These are phyloP conservation scores for Maniola hyperantus DNA, from an alignment of 2,888 invertebrate genomes.

Conservation along the genomic window DNA sequence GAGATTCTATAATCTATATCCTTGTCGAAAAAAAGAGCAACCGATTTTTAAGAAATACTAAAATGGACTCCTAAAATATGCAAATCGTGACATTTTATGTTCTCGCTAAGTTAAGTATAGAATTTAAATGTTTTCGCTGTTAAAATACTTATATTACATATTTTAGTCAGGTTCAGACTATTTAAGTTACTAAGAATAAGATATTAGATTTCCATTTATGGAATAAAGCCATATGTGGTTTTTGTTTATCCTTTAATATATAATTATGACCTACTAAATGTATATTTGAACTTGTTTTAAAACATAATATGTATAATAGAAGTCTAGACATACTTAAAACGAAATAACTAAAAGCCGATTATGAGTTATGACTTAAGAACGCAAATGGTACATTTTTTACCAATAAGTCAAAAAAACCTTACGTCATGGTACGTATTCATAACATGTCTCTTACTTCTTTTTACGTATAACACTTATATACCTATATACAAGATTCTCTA, in stretches of 20 bases:
- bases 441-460: too few species aligned
- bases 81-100: constrained; percentile 19
- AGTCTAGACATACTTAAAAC: background rate
- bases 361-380: background rate
- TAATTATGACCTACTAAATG: background rate
- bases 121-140: constrained; percentile 15
- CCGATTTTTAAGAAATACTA: background rate
- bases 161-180: constrained; percentile 15
- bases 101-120: constrained; percentile 4
- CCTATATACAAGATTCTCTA: too few species aligned
- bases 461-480: too few species aligned
- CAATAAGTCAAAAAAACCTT: too few species aligned
- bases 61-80: constrained; percentile 7
- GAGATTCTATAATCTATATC: too few species aligned
- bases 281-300: background rate
- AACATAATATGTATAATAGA: background rate
- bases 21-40: background rate
- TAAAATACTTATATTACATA: constrained; percentile 17
- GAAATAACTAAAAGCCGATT: background rate
- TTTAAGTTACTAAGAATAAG: constrained; percentile 6
- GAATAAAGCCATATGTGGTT: background rate
- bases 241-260: constrained; percentile 3
- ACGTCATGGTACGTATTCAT: too few species aligned
- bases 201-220: constrained; percentile 2
- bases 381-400: background rate